These are phyloP conservation scores for Pantala flavescens DNA, from an alignment of 1,140 invertebrate genomes.

Conservation along the genomic window DNA sequence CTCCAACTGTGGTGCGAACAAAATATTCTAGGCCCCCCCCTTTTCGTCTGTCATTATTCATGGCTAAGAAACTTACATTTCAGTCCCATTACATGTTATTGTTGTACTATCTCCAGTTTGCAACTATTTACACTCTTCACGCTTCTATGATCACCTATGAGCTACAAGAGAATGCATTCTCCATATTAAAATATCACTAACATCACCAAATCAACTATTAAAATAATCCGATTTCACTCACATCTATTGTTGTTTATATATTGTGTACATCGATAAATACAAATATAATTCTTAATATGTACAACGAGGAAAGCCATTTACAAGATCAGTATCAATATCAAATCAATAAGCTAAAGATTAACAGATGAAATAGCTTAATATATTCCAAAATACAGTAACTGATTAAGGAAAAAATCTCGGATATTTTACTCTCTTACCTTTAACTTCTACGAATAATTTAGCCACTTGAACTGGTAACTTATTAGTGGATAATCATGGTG, in stretches of 20 bases:
- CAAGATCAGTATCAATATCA: no score
- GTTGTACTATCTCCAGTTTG: conserved; percentile 9
- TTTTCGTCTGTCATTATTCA: conserved; percentile 10
- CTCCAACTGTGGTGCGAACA: conserved; percentile 7
- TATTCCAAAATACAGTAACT: not conserved
- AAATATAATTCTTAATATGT: not conserved
- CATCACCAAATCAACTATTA: not conserved
- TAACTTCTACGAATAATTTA: not conserved
- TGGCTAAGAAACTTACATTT: conserved; percentile 2
- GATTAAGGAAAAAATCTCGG: not conserved
- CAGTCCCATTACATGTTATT: conserved; percentile 6
- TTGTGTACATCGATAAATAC: not conserved
- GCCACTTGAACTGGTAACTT: not conserved
- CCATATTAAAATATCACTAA: not conserved
- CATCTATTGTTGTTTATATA: not conserved
- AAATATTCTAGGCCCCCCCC: conserved; percentile 3
- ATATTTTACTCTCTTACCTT: not conserved
- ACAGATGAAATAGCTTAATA: not conserved
- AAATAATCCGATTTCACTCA: not conserved
- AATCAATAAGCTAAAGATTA: no score
- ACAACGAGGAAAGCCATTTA: no score
- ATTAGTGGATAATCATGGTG: not conserved
- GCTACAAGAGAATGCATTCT: not conserved
- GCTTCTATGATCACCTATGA: conserved; percentile 5
- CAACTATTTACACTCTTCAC: not conserved